Conservation (phyloP, 2,113 vertebrate species). For the Calypte anna region DNA sequence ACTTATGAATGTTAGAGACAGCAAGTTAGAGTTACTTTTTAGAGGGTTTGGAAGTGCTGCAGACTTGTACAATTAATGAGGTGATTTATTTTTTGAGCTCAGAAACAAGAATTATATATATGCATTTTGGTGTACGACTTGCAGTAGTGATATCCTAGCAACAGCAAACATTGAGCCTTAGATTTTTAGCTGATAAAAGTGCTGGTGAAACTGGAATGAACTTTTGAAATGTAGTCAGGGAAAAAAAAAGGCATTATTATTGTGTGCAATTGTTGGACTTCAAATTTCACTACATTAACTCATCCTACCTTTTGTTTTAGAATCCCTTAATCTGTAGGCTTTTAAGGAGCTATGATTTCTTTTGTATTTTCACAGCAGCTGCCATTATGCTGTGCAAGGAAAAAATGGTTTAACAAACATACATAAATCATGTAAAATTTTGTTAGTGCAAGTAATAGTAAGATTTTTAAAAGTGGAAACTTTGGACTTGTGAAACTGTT, state of each 20-base stretch:
- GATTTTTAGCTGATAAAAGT: not conserved
- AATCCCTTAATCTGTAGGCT: not conserved
- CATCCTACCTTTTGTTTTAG: not conserved
- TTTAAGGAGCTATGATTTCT: not conserved
- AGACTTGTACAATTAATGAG: not conserved
- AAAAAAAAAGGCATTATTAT: not conserved
- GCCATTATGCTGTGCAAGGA: not conserved
- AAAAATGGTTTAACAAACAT: not conserved
- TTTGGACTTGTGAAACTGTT: not conserved
- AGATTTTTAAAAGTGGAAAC: not conserved
- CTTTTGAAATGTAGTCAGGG: not conserved
- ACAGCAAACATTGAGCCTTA: conserved; percentile 2
- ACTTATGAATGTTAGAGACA: not conserved
- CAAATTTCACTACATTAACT: not conserved
- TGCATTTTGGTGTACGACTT: not conserved
- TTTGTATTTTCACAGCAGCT: not conserved
- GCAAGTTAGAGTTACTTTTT: not conserved
- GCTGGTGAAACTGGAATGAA: not conserved
- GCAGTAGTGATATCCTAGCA: conserved; percentile 37
- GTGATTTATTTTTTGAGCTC: not conserved
- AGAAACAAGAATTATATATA: not conserved
- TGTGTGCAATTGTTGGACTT: not conserved
- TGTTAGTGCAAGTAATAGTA: not conserved
- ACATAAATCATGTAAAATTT: not conserved
- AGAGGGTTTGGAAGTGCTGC: not conserved